Base-by-base conservation (phyloP, 2,888 invertebrate species). In the Cephus sareptanus region DNA sequence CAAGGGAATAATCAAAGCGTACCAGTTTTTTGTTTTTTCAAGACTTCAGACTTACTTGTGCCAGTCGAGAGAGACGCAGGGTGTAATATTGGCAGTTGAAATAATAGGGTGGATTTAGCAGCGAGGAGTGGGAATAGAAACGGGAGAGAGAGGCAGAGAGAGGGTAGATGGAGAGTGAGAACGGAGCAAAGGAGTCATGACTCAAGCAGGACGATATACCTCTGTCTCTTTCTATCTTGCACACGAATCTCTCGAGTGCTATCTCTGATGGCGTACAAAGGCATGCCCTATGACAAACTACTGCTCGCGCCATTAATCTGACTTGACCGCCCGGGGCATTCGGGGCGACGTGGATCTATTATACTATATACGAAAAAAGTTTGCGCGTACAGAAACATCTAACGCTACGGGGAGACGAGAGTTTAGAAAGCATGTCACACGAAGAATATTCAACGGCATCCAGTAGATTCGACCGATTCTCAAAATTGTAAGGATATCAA, bases 311-410 rank as follows among this genome's bases (percentile, higher is more conserved):
- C 82, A 85, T 87, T 87, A 87, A 87, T 87, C 84, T 83, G 84
- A 86, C 86, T 86, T 84, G 83, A 83, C 81, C 79, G 83, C 80
- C 76, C 83, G 76, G 80, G 79, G 74, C 79, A 78, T 78, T 79
- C 83, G 56, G 81, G 79, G 79, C 83, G 82, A 83, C 80, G 33
- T 81, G 81, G 82, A 86, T 86, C 83, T 84, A 86, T 86, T 86
- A 86, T 85, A 23, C 56, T 56, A 56, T 56, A 56, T 56, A 56
- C 9, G 56, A 56, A 56, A 40, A 56, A 56, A 56, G 56, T 56
- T 56, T 23, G 56, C 56, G 9, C 23, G 56, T 56, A 56, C 56
- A 15, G 56, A 56, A 56, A 56, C 56, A 56, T 56, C 56, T 56
- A 56, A 56, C 23, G 23, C 23, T 56, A 56, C 23, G 56, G 9